Evolutionary conservation across 2,888 invertebrate species (phyloP).

Genomic region (Drosophila quinaria): DNA sequence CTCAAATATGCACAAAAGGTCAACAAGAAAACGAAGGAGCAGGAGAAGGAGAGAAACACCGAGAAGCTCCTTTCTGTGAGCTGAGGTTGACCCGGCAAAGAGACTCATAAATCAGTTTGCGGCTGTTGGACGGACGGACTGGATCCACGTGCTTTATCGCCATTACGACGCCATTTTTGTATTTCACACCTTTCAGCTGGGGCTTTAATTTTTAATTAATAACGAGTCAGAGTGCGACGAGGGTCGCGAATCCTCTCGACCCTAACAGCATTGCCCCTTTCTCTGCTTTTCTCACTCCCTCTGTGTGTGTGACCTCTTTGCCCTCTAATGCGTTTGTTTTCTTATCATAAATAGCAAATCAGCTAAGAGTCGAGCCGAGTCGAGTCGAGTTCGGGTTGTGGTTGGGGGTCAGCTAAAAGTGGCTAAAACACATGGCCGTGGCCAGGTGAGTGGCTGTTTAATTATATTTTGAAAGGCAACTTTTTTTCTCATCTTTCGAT

Average conservation of each 20-base stretch:
- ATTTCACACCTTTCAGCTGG: constrained; percentile 79
- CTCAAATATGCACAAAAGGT: constrained; percentile 22
- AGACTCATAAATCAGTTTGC: constrained; percentile 75
- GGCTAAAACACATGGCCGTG: constrained; percentile 62
- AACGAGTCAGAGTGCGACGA: constrained; percentile 68
- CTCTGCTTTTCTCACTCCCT: constrained; percentile 1
- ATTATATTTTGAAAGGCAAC: constrained; percentile 78
- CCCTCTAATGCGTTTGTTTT: constrained; percentile 79
- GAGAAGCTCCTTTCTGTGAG: constrained; percentile 8
- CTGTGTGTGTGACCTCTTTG: constrained; percentile 13
- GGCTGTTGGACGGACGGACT: not conserved
- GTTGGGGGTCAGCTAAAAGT: constrained; percentile 16
- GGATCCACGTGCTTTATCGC: constrained; percentile 78
- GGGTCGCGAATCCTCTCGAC: constrained; percentile 57
- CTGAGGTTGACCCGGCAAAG: constrained; percentile 54
- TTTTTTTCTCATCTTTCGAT: not conserved
- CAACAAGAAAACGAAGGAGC: not conserved
- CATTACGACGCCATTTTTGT: constrained; percentile 77
- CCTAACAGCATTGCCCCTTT: constrained; percentile 14
- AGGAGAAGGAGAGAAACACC: not conserved
- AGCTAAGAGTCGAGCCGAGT: constrained; percentile 37
- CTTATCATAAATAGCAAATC: constrained; percentile 82
- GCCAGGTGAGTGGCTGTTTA: constrained; percentile 79
- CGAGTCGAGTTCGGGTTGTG: constrained; percentile 4
- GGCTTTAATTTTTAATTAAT: constrained; percentile 82